Base-by-base conservation (phyloP, 2,797 vertebrate species). In the Myiotriccus ornatus region DNA sequence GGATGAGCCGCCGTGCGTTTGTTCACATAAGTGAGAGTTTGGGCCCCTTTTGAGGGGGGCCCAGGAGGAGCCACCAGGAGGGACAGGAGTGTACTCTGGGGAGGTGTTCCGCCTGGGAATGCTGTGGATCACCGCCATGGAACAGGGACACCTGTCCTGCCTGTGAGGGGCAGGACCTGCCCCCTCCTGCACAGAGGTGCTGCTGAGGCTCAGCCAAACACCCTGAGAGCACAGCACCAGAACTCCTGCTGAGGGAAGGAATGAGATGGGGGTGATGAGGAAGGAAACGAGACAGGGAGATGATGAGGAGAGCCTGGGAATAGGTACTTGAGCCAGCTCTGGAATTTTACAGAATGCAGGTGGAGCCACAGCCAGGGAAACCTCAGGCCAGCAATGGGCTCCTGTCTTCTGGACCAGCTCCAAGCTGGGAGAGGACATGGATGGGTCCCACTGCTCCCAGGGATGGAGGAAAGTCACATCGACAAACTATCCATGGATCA, bases 261-360 rank as follows among this genome's bases (percentile, higher is more conserved):
- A 12, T 1, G 4, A 32, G 41, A 27, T 8, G 20, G 32, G 27
- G 27, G 19, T 43, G 22, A 22, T 56, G 50, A 39, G 44, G 44
- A 13, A 46, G 22, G 12, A n/a, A 57, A 19, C 1, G 4, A 39
- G 41, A 27, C 9, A 5, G 46, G 32, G 28, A 27, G 22, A 25
- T 57, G 44, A 41, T 7, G 7, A 32, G 50, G 28, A 27, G 41
- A 52, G 62, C 43, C 1, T 2, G 20, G 52, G 34, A 39, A 10
- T 6, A 10, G 15, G 28, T 2, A 7, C 0, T 1, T 3, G 5
- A 47, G 67, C 9, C 4, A 17, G 27, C 12, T 30, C 50, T 28
- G 37, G 14, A 64, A 30, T 37, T 44, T 39, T 34, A n/a, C 5
- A 4, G 49, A 16, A 23, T 14, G 2, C 1, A 7, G 25, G 28